Evolutionary conservation across 2,797 vertebrate species (phyloP).

Genomic region (Chelidonichthys spinosus): DNA sequence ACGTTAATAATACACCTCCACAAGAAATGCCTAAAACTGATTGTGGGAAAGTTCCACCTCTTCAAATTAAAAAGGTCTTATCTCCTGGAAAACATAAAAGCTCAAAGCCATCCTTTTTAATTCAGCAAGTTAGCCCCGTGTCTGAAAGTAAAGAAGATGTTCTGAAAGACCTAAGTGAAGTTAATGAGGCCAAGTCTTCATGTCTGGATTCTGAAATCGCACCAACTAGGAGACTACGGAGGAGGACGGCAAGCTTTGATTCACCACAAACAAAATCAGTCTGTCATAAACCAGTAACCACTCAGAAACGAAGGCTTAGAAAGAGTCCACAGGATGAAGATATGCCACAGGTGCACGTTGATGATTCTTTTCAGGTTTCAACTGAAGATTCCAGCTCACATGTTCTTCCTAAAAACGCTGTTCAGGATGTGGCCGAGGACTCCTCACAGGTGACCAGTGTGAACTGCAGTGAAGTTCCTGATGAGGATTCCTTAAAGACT

Average conservation of each 20-base stretch:
- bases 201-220: conserved; percentile 46
- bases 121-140: conserved; percentile 78
- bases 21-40: conserved; percentile 69
- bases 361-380: conserved; percentile 65
- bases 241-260: conserved; percentile 66
- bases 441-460: conserved; percentile 28
- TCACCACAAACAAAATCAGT: conserved; percentile 66
- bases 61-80: conserved; percentile 86
- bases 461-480: conserved; percentile 48
- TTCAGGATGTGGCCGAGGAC: conserved; percentile 48
- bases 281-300: conserved; percentile 63
- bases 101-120: conserved; percentile 84
- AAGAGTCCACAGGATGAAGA: conserved; percentile 51
- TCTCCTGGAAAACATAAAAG: conserved; percentile 83
- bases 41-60: conserved; percentile 78
- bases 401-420: conserved; percentile 60
- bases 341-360: conserved; percentile 30
- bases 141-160: conserved; percentile 72
- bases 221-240: conserved; percentile 70
- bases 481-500: conserved; percentile 39
- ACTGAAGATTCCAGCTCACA: conserved; percentile 56
- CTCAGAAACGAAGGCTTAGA: conserved; percentile 72
- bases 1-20: conserved; percentile 56
- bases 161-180: conserved; percentile 61
- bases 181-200: conserved; percentile 55